These are phyloP conservation scores for Brachionus koreanus DNA, from an alignment of 1,140 invertebrate species.

Conservation along the genomic window DNA sequence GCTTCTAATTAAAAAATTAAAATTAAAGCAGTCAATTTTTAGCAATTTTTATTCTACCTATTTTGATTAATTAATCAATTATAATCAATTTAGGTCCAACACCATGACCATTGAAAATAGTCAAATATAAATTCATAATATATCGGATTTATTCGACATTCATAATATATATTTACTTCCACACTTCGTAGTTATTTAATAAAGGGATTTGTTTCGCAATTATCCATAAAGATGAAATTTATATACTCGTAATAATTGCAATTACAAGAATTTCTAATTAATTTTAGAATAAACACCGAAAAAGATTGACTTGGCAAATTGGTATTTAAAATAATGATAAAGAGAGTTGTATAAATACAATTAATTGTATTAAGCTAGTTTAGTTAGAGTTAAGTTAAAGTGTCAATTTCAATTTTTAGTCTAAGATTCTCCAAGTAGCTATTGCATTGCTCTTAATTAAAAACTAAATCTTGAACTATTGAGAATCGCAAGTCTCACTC, in stretches of 20 bases:
- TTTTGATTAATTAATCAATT: conserved; percentile 41
- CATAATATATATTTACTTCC: not conserved
- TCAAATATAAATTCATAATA: not conserved
- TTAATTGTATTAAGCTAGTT: conserved; percentile 41
- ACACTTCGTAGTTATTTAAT: not conserved
- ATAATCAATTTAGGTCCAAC: not conserved
- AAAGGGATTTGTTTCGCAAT: conserved; percentile 24
- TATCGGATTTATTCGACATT: not conserved
- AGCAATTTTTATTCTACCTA: not conserved
- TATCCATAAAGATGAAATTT: conserved; percentile 29
- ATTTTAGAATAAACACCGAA: conserved; percentile 32
- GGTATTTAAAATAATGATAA: conserved; percentile 38
- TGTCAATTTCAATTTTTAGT: conserved; percentile 40
- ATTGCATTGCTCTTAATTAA: conserved; percentile 35
- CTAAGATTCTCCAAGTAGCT: not conserved
- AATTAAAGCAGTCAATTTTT: conserved; percentile 36
- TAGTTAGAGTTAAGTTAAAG: conserved; percentile 8
- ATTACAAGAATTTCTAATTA: conserved; percentile 41
- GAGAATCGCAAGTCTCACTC: not conserved
- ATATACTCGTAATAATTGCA: conserved; percentile 32
- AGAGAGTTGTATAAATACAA: conserved; percentile 35
- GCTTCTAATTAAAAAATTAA: conserved; percentile 24
- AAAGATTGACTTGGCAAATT: conserved; percentile 32
- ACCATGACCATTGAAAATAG: not conserved
- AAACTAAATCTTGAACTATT: conserved; percentile 22